Conservation (phyloP, 2,888 invertebrate species). For the Nephrotoma flavescens region DNA sequence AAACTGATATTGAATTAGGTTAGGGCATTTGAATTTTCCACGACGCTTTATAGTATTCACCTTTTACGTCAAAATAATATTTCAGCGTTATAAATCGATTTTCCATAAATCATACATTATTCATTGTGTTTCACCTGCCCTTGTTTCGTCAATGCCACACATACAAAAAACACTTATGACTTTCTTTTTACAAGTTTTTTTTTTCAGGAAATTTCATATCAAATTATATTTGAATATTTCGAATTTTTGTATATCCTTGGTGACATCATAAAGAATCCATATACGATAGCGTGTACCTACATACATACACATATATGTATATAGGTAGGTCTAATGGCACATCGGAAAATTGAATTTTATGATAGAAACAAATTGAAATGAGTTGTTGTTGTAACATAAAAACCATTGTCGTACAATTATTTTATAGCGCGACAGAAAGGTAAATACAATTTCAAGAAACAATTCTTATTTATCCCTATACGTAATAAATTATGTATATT, state of each 20-base stretch:
- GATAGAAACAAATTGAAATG: neutral
- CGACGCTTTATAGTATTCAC: neutral
- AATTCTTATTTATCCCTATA: neutral
- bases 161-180: neutral
- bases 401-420: neutral
- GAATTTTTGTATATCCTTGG: neutral
- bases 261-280: neutral
- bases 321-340: neutral
- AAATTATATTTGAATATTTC: neutral
- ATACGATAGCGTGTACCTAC: neutral
- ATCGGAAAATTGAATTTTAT: neutral
- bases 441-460: neutral
- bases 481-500: neutral
- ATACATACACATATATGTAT: neutral
- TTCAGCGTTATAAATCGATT: neutral
- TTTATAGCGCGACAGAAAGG: neutral
- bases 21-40: neutral
- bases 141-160: neutral
- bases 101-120: neutral
- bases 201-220: neutral
- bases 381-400: neutral
- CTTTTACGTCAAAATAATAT: neutral
- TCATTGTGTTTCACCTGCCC: neutral
- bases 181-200: neutral
- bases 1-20: neutral